Conservation (phyloP, 2,113 vertebrate species). For the Ceyx cyanopectus region DNA sequence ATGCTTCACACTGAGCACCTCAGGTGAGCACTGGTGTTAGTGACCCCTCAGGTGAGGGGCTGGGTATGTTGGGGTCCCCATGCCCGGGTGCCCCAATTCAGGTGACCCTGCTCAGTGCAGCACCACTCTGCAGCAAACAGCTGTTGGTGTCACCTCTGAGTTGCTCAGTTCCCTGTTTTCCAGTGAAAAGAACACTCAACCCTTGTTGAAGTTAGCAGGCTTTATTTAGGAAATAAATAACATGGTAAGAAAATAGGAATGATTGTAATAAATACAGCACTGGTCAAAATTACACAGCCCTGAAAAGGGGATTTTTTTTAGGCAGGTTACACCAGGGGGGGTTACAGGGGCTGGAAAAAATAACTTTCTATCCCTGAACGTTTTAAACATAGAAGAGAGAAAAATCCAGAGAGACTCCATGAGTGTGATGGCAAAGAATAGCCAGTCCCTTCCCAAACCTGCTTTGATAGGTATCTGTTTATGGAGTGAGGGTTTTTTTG, state of each 20-base stretch:
- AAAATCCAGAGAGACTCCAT: neutral
- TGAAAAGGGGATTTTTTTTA: neutral
- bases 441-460: neutral
- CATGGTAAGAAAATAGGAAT: neutral
- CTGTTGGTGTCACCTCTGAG: neutral
- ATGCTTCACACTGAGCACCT: accelerated
- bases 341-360: neutral
- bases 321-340: neutral
- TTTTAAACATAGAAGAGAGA: neutral
- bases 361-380: neutral
- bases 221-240: slow-evolving; percentile 62
- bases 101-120: neutral
- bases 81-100: neutral
- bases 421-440: neutral
- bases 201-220: neutral
- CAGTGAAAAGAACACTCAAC: neutral
- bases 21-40: too few species aligned
- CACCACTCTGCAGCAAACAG: accelerated
- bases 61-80: neutral
- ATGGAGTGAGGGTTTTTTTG: neutral
- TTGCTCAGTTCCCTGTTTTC: neutral
- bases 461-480: neutral
- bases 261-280: slow-evolving; percentile 44
- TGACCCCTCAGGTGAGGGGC: neutral
- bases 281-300: neutral